Evolutionary conservation across 2,113 vertebrate genomes (phyloP), one percentile per base, ranked within the genome.

Genomic region (Leucoraja erinaceus): DNA sequence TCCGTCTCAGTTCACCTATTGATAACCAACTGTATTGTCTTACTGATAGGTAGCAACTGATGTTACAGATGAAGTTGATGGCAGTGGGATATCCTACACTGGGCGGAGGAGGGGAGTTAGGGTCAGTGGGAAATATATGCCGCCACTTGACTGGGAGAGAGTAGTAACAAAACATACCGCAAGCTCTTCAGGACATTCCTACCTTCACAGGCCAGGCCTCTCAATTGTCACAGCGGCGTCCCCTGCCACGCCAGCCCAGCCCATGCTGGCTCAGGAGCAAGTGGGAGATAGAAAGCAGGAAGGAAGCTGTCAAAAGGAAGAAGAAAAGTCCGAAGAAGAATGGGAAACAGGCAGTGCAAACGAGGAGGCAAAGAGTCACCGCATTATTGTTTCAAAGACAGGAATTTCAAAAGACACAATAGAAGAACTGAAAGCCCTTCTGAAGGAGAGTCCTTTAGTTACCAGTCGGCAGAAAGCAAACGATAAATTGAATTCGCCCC

Each of bases 21-120:
- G 33, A 31, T 91, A 91, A 91, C 68, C 31, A 38, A 25, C 0
- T 91, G 22, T 38, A 91, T 83, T 95, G 93, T 95, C 94, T 95
- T 95, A 90, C 94, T 96, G 93, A 94, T 95, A 98, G 98, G 96
- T 96, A 68, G 91, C 93, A 18, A 90, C 94, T 93, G 94, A 93
- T 94, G 95, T 95, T 93, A 95, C 92, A 94, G 97, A 97, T 94
- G 96, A 98, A 94, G 94, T 95, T 59, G 97, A 98, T 94, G 97
- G 97, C 93, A 96, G 95, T 93, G 94, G 94, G 94, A 94, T 97
- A 91, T 96, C 93, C 95, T 97, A 96, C 94, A 93, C 96, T 93
- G 95, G 94, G 94, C 96, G 94, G 94, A 96, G 95, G 94, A 97
- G 97, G 93, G 96, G 95, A 90, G 96, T 97, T 93, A 96, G 95